phyloP scores from a whole-genome alignment of 2,888 invertebrate genomes.

The Chaitophorus viminalis region DNA sequence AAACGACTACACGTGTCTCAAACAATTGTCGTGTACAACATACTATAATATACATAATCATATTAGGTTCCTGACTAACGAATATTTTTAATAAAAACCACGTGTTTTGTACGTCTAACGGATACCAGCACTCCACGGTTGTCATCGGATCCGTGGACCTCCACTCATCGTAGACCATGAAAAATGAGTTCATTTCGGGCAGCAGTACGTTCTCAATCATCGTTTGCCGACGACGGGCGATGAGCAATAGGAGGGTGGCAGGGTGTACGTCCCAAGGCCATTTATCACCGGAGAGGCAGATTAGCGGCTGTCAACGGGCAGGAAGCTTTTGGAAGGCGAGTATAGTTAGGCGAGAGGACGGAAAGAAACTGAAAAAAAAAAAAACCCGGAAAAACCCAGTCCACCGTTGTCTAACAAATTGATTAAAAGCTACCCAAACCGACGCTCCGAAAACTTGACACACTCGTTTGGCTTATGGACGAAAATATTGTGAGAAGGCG shows the following conservation, averaged over 20 bases:
- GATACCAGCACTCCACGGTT: constrained; percentile 29
- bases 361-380: neutral
- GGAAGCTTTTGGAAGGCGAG: constrained; percentile 51
- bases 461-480: constrained; percentile 43
- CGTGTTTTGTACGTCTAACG: constrained; percentile 30
- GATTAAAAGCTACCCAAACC: constrained; percentile 61
- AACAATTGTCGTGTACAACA: neutral
- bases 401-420: constrained; percentile 58
- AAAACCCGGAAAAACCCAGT: neutral
- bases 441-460: constrained; percentile 52
- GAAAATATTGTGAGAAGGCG: constrained; percentile 14
- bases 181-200: constrained; percentile 58
- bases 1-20: neutral
- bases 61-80: too few relatives aligned
- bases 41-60: too few relatives aligned
- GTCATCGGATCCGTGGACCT: constrained; percentile 35
- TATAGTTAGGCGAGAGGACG: neutral
- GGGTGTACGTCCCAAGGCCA: constrained; percentile 8
- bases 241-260: too few relatives aligned
- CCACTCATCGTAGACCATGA: constrained; percentile 49
- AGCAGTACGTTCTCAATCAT: constrained; percentile 56
- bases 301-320: constrained; percentile 54
- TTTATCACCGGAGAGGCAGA: constrained; percentile 60
- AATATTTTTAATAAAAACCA: constrained; percentile 48
- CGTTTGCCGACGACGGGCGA: constrained; percentile 20